Evolutionary conservation across 2,888 invertebrate genomes (phyloP).

Genomic region (Drosophila prostipennis): DNA sequence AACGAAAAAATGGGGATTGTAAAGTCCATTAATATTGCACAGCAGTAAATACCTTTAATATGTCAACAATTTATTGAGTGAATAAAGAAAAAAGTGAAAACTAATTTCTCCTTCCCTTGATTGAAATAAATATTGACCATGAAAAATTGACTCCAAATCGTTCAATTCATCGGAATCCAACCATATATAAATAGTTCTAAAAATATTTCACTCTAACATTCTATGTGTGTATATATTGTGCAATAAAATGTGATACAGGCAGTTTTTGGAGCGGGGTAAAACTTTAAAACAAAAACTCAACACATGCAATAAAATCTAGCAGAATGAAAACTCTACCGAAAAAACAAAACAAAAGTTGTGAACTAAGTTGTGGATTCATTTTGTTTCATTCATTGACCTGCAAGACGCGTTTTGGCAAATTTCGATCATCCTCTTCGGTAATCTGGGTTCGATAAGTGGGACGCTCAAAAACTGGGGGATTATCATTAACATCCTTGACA

Average conservation of each 20-base stretch:
- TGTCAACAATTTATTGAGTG: conserved; percentile 40
- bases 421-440: conserved; percentile 97
- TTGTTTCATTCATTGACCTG: conserved; percentile 86
- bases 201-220: conserved; percentile 12
- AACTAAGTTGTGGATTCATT: conserved; percentile 22
- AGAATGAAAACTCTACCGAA: conserved; percentile 50
- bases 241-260: conserved; percentile 34
- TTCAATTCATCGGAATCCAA: not conserved
- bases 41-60: conserved; percentile 29
- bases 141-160: conserved; percentile 2
- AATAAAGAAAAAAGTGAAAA: conserved; percentile 12
- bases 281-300: conserved; percentile 30
- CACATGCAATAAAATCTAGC: conserved; percentile 39
- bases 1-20: conserved; percentile 10
- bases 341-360: conserved; percentile 22
- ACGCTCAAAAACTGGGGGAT: conserved; percentile 97
- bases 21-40: conserved; percentile 41
- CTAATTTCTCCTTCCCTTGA: not conserved
- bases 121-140: conserved; percentile 49
- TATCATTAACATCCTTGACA: conserved; percentile 99
- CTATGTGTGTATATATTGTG: conserved; percentile 18
- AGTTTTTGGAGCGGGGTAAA: conserved; percentile 9
- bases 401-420: conserved; percentile 95
- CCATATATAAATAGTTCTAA: not conserved
- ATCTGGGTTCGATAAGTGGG: conserved; percentile 98